phyloP scores from a whole-genome alignment of 2,797 vertebrate species.

The Phalanger gymnotis region DNA sequence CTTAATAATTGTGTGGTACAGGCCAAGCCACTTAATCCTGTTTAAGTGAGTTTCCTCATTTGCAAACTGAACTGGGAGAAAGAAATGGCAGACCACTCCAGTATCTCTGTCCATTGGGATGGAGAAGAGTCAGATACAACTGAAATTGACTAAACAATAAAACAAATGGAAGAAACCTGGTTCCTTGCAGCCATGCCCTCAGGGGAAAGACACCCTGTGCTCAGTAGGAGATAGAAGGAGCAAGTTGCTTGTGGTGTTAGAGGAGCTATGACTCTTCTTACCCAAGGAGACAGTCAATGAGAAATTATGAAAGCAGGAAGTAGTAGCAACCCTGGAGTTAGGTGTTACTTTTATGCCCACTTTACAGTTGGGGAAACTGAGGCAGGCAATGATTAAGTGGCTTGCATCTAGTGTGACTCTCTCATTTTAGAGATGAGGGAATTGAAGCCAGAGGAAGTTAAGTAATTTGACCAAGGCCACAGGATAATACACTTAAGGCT shows the following conservation, averaged over 20 bases:
- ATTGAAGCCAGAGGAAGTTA: background rate
- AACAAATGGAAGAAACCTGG: background rate
- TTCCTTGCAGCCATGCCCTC: background rate
- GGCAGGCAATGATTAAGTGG: background rate
- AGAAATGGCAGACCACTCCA: background rate
- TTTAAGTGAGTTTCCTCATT: background rate
- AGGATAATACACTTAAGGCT: background rate
- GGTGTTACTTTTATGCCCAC: background rate
- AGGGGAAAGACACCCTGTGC: background rate
- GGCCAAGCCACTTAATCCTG: background rate
- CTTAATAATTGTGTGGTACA: background rate
- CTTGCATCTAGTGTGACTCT: background rate
- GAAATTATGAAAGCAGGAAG: background rate
- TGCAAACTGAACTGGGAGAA: background rate
- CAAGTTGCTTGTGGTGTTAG: background rate
- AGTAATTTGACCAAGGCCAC: background rate
- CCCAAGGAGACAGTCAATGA: background rate
- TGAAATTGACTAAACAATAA: background rate
- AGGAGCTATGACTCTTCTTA: background rate
- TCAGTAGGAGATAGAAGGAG: background rate
- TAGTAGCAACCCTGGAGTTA: background rate
- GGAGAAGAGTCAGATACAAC: background rate
- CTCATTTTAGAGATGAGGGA: background rate
- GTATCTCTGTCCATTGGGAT: background rate
- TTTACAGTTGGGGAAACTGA: background rate